Evolutionary conservation across 2,888 invertebrate species (phyloP).

Genomic region (Zelleria hepariella): DNA sequence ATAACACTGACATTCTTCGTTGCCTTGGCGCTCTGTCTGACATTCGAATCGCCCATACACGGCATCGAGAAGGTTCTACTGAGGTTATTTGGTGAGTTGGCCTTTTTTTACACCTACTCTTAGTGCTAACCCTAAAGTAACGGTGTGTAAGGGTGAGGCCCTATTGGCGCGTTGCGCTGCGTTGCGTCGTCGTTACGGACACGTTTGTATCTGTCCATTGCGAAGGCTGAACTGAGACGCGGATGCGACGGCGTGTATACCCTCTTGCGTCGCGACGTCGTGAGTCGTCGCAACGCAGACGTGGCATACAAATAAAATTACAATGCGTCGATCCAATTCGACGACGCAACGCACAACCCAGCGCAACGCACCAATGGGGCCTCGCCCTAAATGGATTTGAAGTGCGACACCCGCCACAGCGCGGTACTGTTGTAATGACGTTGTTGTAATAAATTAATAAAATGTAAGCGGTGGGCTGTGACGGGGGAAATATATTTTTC

Average conservation of each 20-base stretch:
- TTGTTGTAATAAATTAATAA: neutral
- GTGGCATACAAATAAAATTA: neutral
- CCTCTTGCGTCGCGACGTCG: too few species aligned
- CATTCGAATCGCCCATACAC: constrained; percentile 81
- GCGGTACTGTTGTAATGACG: neutral
- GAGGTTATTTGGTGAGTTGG: constrained; percentile 52
- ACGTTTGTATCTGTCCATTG: too few species aligned
- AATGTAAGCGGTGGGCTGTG: neutral
- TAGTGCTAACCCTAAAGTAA: neutral
- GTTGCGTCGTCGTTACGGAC: too few species aligned
- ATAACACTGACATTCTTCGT: constrained; percentile 73
- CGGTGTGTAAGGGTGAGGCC: too few species aligned
- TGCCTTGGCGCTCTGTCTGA: constrained; percentile 74
- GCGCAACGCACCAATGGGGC: too few species aligned
- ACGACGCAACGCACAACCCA: neutral
- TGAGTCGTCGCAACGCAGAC: too few species aligned
- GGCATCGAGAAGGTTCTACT: constrained; percentile 79
- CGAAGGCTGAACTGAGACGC: too few species aligned
- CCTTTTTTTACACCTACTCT: neutral
- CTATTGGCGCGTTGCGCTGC: neutral
- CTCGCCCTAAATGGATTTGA: neutral
- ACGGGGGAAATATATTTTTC: neutral
- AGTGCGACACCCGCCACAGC: neutral
- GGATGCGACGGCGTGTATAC: too few species aligned
- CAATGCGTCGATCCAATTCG: neutral